These are phyloP conservation scores for Drosophila funebris DNA, from an alignment of 1,140 invertebrate genomes.

Conservation along the genomic window DNA sequence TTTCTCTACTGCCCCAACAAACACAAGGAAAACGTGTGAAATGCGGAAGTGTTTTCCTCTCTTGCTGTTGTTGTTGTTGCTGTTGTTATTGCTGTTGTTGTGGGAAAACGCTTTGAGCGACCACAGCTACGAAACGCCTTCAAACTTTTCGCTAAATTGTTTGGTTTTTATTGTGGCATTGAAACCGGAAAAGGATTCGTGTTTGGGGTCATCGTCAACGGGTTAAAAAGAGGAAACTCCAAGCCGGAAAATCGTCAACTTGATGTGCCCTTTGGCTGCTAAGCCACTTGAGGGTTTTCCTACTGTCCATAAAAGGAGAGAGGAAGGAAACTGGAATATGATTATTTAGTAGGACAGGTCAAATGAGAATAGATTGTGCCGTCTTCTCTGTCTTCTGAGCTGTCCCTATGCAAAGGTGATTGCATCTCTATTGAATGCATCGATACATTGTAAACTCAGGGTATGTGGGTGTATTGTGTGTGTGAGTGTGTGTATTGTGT, in stretches of 20 bases:
- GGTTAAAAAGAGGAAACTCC: constrained; percentile 17
- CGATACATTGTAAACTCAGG: not conserved
- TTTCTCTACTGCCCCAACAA: constrained; percentile 13
- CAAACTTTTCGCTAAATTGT: constrained; percentile 50
- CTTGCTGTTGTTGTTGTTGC: constrained; percentile 1
- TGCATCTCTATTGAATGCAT: constrained; percentile 13
- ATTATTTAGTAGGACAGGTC: not conserved
- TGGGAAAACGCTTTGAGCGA: constrained; percentile 47
- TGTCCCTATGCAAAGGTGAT: not conserved
- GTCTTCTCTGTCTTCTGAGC: not conserved
- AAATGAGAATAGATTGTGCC: not conserved
- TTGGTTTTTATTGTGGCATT: constrained; percentile 35
- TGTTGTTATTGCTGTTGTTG: constrained; percentile 19
- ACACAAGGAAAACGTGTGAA: constrained; percentile 58
- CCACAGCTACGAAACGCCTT: constrained; percentile 53
- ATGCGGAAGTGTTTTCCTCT: constrained; percentile 66
- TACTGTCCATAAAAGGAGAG: not conserved
- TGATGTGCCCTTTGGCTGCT: constrained; percentile 47
- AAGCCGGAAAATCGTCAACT: constrained; percentile 40
- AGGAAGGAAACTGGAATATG: not conserved
- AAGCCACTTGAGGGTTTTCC: constrained; percentile 31
- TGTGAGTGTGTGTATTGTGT: not conserved
- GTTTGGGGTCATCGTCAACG: constrained; percentile 24
- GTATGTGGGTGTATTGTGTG: not conserved
- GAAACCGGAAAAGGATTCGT: constrained; percentile 32